These are phyloP conservation scores for Andricus grossulariae DNA, from an alignment of 1,140 invertebrate genomes.

Conservation along the genomic window DNA sequence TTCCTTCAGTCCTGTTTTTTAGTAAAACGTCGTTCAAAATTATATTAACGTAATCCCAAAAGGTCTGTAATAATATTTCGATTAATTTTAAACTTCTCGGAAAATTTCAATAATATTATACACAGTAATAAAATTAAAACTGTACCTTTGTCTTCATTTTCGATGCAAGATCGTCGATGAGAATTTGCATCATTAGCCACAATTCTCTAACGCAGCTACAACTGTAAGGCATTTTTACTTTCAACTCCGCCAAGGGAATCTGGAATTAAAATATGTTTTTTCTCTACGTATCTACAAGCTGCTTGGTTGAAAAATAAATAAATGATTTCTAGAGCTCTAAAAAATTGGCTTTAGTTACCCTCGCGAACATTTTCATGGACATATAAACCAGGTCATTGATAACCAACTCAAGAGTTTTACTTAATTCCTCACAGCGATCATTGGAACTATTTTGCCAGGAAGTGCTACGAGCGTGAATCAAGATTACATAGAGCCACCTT, in stretches of 20 bases:
- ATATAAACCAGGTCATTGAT: conserved; percentile 68
- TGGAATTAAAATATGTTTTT: conserved; percentile 47
- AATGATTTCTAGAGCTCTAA: neutral
- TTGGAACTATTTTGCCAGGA: conserved; percentile 46
- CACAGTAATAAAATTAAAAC: conserved; percentile 12
- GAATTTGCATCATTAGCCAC: conserved; percentile 71
- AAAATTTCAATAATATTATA: conserved; percentile 23
- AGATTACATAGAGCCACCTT: conserved; percentile 68
- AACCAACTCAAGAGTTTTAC: conserved; percentile 54
- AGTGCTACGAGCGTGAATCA: conserved; percentile 58
- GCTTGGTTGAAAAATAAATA: neutral
- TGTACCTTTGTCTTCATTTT: conserved; percentile 60
- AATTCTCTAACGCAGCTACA: conserved; percentile 73
- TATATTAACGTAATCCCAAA: conserved; percentile 70
- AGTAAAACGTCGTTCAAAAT: conserved; percentile 56
- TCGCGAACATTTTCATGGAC: conserved; percentile 65
- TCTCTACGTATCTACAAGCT: conserved; percentile 10
- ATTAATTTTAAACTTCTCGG: neutral
- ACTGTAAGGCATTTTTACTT: conserved; percentile 67
- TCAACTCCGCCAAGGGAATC: conserved; percentile 63
- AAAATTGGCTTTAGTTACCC: conserved; percentile 51
- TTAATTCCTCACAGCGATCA: conserved; percentile 56
- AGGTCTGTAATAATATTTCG: conserved; percentile 57
- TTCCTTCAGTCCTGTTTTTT: conserved; percentile 39
- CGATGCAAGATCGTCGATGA: conserved; percentile 57